Base-by-base conservation (phyloP, 2,888 invertebrate species). In the Hyposoter didymator region DNA sequence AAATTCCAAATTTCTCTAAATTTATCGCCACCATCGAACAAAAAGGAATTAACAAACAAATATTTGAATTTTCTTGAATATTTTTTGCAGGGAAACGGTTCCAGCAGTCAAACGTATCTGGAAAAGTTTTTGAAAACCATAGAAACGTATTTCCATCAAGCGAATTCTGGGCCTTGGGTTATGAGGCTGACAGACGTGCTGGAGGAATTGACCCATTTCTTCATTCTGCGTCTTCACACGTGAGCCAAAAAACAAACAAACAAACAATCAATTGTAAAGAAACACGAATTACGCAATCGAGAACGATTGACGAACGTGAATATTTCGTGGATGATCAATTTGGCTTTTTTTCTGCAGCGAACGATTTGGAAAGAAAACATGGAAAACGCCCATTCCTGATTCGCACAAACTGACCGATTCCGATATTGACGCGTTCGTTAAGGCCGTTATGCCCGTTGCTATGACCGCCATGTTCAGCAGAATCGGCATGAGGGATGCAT, bases 61-160 rank as follows among this genome's bases (percentile, higher is more conserved):
- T 14, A 28, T 28, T 47, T 32, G 6, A 73, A 43, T 8, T 17
- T 45, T 39, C 39, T 39, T 39, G 7, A 7, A 8, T 55, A 5
- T 39, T 45, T 64, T 10, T 95, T 95, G 17, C 94, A 97, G 94
- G 96, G 96, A 66, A 96, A 96, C 1, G 95, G 96, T 73, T 96
- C 96, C 22, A 94, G 95, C 73, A 96, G 96, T 0, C 96, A 97
- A 91, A 95, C 95, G 73, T 96, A 98, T 90, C 94, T 99, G 75
- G 96, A 96, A 81, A 96, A 97, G 89, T 96, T 99, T 91, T 96
- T 99, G 91, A 96, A 96, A 88, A 96, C 97, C 0, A 94, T 98
- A 4, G 97, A 98, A 93, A 97, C 98, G 5, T 99, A 98, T 94
- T 96, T 97, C 90, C 97, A 99, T 94, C 98, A 98, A 75, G 98